These are phyloP conservation scores for Pachypsylla venusta DNA, from an alignment of 1,140 invertebrate genomes.

Conservation along the genomic window DNA sequence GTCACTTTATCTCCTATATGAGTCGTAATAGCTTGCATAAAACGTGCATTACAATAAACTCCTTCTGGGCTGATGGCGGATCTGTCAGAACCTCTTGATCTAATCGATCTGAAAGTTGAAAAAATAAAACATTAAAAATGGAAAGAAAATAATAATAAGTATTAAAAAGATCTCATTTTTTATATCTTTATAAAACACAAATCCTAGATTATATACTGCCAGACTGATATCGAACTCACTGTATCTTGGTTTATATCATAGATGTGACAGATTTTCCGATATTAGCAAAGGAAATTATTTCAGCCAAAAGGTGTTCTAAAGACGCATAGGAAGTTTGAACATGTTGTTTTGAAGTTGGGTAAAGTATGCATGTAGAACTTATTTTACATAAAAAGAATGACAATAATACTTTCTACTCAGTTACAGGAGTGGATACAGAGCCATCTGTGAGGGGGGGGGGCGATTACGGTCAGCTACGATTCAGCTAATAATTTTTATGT, in stretches of 20 bases:
- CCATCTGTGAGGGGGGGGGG: too few relatives aligned
- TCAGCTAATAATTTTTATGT: too few relatives aligned
- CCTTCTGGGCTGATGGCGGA: conserved; percentile 43
- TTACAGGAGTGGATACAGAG: too few relatives aligned
- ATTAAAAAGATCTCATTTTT: neutral
- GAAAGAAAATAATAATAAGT: neutral
- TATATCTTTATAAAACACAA: neutral
- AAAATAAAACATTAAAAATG: neutral
- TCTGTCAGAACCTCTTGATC: neutral
- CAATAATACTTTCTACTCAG: too few relatives aligned
- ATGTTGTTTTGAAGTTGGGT: too few relatives aligned
- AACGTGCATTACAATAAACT: conserved; percentile 69
- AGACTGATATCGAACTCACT: neutral
- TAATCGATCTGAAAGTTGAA: neutral
- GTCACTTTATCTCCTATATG: conserved; percentile 67
- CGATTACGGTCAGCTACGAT: too few relatives aligned
- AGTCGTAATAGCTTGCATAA: conserved; percentile 69
- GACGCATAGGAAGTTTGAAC: too few relatives aligned
- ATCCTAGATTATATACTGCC: neutral
- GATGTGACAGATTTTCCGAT: neutral
- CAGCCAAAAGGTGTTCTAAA: neutral
- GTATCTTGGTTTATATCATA: neutral
- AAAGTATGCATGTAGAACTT: too few relatives aligned
- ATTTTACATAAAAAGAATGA: too few relatives aligned
- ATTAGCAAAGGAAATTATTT: neutral